Evolutionary conservation across 2,888 invertebrate species (phyloP), one percentile per base, ranked within the genome.

Genomic region (Cybosia mesomella): DNA sequence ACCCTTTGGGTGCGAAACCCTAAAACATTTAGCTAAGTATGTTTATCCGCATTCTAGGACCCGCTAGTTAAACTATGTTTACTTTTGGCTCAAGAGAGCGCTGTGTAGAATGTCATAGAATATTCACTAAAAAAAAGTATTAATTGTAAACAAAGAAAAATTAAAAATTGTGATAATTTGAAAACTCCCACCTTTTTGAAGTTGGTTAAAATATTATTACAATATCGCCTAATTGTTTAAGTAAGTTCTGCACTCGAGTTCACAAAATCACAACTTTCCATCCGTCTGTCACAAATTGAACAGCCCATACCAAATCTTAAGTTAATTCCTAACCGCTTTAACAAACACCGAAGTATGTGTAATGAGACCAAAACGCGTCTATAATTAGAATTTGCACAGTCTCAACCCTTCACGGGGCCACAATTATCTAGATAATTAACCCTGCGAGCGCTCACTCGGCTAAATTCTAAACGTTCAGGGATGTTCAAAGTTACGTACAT

Each of bases 391-490:
- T 73, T 66, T 64, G 71, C 72, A 74, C 70, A 73, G 71, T 66
- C 67, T 75, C 66, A 79, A 82, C 77, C 83, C 81, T 75, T 64
- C 64, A 68, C 70, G 60, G 69, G 32, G 49, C 83, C 83, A 78
- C 84, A 82, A 82, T 80, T 76, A 82, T 83, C 78, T 75, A 76
- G 74, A 73, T 83, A 83, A 83, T 83, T 84, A 83, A 83, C 79
- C 81, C 75, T 66, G 24, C 67, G 67, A 71, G 63, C 73, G 72
- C 61, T 68, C 64, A 58, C 67, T 66, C 67, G 55, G 59, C 71
- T 71, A 70, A 72, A 68, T 64, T 70, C 63, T 72, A 69, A 72
- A 63, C 71, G 64, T 66, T 65, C 62, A 54, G 69, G 70, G 74
- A 73, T 66, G 72, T 66, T 79, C 65, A 70, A 57, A 68, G 21